Conservation (phyloP, 2,888 invertebrate genomes). For the Melipona beecheii region DNA sequence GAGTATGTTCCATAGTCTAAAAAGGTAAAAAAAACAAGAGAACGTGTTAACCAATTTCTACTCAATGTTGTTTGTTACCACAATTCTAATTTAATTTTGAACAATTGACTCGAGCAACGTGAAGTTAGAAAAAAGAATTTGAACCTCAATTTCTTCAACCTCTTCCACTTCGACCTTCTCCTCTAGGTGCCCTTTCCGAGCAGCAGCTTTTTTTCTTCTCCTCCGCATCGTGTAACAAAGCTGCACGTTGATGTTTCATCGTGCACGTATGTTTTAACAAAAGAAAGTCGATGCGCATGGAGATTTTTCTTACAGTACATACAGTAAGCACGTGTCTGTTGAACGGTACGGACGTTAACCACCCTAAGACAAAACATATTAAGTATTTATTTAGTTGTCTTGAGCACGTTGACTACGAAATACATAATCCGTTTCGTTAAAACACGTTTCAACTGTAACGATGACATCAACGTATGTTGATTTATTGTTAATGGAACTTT, state of each 20-base stretch:
- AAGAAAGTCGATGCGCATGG: constrained; percentile 86
- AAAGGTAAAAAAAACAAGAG: neutral
- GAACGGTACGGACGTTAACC: constrained; percentile 85
- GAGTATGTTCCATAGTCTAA: constrained; percentile 45
- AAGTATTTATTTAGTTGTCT: constrained; percentile 19
- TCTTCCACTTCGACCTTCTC: constrained; percentile 59
- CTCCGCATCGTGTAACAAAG: constrained; percentile 72
- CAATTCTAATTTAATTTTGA: neutral
- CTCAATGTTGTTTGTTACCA: neutral
- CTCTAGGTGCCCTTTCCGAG: constrained; percentile 31
- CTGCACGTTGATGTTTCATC: constrained; percentile 86
- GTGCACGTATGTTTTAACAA: constrained; percentile 87
- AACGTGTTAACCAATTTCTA: neutral
- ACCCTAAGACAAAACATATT: constrained; percentile 81
- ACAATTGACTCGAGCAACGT: neutral
- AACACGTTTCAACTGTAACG: constrained; percentile 37
- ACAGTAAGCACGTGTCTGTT: constrained; percentile 86
- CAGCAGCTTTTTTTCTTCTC: constrained; percentile 58
- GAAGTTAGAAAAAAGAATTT: neutral
- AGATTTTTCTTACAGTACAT: constrained; percentile 86
- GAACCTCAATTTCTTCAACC: constrained; percentile 62
- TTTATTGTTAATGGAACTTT: constrained; percentile 21
- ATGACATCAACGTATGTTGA: constrained; percentile 28
- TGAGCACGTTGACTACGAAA: neutral
- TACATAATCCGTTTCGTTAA: neutral